Conservation (phyloP, 2,797 vertebrate species). For the Amblyraja radiata region DNA sequence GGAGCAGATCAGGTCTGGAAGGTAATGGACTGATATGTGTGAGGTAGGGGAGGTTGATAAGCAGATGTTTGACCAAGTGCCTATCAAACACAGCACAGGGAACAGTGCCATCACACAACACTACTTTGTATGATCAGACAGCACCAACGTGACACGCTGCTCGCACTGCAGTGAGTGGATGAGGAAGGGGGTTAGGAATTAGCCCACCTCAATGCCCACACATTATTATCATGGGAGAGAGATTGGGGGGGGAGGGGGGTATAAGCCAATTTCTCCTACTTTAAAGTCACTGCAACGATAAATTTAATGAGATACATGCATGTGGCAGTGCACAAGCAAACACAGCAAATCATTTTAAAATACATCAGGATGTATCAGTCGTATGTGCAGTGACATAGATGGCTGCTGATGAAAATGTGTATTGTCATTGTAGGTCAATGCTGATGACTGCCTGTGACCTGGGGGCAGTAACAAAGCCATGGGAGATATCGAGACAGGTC, state of each 20-base stretch:
- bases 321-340: neutral
- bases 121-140: neutral
- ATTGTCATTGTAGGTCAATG: slow-evolving; percentile 78
- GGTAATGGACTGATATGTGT: no score
- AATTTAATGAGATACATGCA: neutral
- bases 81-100: neutral
- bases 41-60: no score
- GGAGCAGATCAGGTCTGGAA: no score
- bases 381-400: neutral
- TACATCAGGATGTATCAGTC: neutral
- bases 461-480: slow-evolving; percentile 96
- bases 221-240: no score
- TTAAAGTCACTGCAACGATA: neutral
- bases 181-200: no score
- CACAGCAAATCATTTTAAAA: neutral
- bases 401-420: slow-evolving; percentile 5
- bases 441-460: slow-evolving; percentile 99
- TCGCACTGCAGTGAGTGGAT: neutral
- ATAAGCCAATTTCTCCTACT: neutral
- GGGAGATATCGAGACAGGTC: slow-evolving; percentile 97
- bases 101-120: neutral
- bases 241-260: no score
- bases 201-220: neutral
- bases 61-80: neutral
- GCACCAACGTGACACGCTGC: neutral